Conservation (phyloP, 2,797 vertebrate genomes). For the Gymnothorax javanicus region DNA sequence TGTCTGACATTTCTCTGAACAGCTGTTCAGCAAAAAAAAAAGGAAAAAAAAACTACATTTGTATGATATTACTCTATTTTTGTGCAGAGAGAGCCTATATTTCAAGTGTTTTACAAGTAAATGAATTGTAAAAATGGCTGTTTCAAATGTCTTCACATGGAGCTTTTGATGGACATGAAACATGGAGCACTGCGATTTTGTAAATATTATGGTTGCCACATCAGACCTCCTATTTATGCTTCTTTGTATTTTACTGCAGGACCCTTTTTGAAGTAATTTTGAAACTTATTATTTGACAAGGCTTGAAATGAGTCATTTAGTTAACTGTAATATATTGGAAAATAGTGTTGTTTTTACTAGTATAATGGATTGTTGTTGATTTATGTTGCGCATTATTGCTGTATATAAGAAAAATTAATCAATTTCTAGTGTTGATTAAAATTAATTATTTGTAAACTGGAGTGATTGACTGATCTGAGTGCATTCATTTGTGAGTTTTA, state of each 20-base stretch:
- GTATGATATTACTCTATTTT: conserved; percentile 50
- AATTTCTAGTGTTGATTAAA: conserved; percentile 21
- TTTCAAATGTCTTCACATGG: conserved; percentile 61
- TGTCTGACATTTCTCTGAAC: conserved; percentile 28
- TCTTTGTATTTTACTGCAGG: conserved; percentile 97
- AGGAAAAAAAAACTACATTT: conserved; percentile 61
- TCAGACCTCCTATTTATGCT: conserved; percentile 96
- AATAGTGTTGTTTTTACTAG: conserved; percentile 60
- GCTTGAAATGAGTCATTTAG: conserved; percentile 82
- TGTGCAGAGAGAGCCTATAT: conserved; percentile 28
- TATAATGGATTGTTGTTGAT: conserved; percentile 72
- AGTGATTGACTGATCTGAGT: not conserved
- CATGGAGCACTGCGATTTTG: conserved; percentile 69
- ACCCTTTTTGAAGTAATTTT: conserved; percentile 88
- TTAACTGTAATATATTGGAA: conserved; percentile 71
- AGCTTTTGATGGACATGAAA: conserved; percentile 56
- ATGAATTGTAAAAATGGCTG: conserved; percentile 67
- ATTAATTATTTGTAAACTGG: not conserved
- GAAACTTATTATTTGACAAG: conserved; percentile 70
- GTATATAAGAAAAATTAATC: conserved; percentile 3
- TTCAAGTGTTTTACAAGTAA: conserved; percentile 74
- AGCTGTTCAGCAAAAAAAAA: conserved; percentile 58
- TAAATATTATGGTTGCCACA: conserved; percentile 81
- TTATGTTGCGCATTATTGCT: conserved; percentile 47
- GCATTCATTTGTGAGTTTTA: not conserved